Percentiles rank a stretch among this genome's conserved stretches.
These are phyloP conservation scores for Drosophila rufa DNA, from an alignment of 1,140 invertebrate species.

Conservation along the genomic window DNA sequence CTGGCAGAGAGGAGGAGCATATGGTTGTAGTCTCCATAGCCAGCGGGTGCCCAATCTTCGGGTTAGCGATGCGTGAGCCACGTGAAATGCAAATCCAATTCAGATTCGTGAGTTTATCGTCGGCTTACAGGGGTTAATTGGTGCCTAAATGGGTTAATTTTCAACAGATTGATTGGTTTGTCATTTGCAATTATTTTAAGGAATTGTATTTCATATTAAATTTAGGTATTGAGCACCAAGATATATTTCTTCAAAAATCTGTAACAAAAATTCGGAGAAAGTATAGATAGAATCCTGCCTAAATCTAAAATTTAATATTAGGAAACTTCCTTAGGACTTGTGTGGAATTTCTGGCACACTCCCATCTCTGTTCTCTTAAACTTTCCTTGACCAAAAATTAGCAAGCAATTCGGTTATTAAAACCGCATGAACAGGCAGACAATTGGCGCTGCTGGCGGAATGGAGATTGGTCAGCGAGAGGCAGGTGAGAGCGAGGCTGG, in stretches of 20 bases:
- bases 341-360: conserved; percentile 1
- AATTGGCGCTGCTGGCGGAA: conserved; percentile 43
- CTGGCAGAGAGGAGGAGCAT: conserved; percentile 25
- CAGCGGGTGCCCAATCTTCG: conserved; percentile 27
- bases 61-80: conserved; percentile 41
- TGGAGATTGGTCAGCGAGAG: conserved; percentile 9
- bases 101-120: not conserved
- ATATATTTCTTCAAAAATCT: too few species aligned
- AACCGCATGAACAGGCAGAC: conserved; percentile 41
- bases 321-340: not conserved
- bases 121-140: conserved; percentile 16
- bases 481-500: conserved; percentile 13
- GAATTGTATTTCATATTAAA: not conserved
- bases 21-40: conserved; percentile 31
- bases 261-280: not conserved
- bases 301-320: not conserved
- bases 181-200: not conserved
- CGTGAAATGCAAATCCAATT: conserved; percentile 32
- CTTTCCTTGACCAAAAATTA: conserved; percentile 64
- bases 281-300: not conserved
- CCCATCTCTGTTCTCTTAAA: conserved; percentile 34
- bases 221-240: too few species aligned
- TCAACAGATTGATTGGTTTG: not conserved
- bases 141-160: not conserved
- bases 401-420: conserved; percentile 78